Percentiles rank a stretch among this genome's conserved stretches.
phyloP scores from a whole-genome alignment of 2,797 vertebrate genomes.

The Lepus townsendii region DNA sequence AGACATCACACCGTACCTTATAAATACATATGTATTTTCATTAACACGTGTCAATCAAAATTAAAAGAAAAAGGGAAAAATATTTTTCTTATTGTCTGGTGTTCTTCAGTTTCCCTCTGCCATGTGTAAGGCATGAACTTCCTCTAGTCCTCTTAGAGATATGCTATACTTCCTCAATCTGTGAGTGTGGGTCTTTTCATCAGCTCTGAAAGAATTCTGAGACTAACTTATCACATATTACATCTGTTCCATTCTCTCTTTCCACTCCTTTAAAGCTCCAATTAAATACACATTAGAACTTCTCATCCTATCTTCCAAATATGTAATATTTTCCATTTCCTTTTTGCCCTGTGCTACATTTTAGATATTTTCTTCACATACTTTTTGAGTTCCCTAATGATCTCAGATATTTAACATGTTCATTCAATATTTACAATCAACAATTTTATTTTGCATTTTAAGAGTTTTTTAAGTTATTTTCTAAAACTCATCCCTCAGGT shows the following conservation, averaged over 20 bases:
- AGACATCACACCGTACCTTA: too few species aligned
- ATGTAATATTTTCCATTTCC: slow-evolving; percentile 5
- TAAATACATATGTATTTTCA: too few species aligned
- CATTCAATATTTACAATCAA: neutral
- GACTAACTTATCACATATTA: neutral
- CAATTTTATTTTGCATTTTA: slow-evolving; percentile 6
- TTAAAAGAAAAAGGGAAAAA: too few species aligned
- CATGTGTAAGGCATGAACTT: neutral
- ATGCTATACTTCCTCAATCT: neutral
- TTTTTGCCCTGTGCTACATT: neutral
- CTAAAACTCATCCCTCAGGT: neutral
- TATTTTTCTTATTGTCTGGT: neutral
- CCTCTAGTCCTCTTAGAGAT: neutral
- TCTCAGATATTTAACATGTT: neutral
- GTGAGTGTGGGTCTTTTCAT: neutral
- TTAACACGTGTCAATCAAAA: too few species aligned
- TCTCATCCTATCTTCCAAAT: neutral
- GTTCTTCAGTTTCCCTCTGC: neutral
- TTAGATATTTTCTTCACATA: neutral
- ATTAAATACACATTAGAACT: neutral
- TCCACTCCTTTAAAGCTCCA: neutral
- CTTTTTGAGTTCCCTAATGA: neutral
- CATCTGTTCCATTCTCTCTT: neutral
- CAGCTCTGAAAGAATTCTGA: neutral
- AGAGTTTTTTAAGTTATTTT: neutral